A percentile compares a stretch with the other conserved stretches of the same genome.
phyloP scores from a whole-genome alignment of 2,113 vertebrate species.

The Atractosteus spatula region DNA sequence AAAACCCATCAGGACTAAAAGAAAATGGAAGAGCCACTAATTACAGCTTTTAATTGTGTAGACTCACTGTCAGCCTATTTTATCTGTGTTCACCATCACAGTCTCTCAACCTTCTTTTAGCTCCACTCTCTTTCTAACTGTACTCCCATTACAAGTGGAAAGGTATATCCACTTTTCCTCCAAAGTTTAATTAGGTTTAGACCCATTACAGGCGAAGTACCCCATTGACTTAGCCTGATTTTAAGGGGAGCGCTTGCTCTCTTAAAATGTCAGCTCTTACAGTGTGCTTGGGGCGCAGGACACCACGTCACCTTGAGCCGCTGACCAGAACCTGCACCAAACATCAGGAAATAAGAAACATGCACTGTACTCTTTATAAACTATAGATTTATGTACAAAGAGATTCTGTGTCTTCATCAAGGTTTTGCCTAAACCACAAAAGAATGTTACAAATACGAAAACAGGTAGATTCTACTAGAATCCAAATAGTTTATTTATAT shows the following conservation, averaged over 20 bases:
- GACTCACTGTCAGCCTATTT: constrained; percentile 92
- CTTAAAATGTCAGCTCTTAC: constrained; percentile 48
- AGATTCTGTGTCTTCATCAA: no score
- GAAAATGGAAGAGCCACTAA: constrained; percentile 99
- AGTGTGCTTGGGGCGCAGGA: constrained; percentile 21
- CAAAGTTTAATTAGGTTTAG: constrained; percentile 65
- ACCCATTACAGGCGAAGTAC: constrained; percentile 58
- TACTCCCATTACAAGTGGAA: constrained; percentile 71
- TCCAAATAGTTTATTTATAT: background rate
- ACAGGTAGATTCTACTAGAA: no score
- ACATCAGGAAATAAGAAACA: background rate
- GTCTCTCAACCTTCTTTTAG: constrained; percentile 65
- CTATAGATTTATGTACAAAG: background rate
- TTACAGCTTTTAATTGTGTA: constrained; percentile 99
- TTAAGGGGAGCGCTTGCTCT: constrained; percentile 43
- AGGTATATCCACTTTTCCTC: constrained; percentile 54
- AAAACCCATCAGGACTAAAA: constrained; percentile 98
- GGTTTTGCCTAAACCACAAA: no score
- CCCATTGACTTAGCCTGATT: constrained; percentile 62
- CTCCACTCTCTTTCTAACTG: constrained; percentile 52
- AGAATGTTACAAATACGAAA: no score
- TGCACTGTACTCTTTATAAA: background rate
- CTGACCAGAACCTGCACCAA: background rate
- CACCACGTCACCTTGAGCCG: background rate
- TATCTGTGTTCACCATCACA: constrained; percentile 84